Conservation (phyloP, 2,113 vertebrate species). For the Sceloporus tristichus region DNA sequence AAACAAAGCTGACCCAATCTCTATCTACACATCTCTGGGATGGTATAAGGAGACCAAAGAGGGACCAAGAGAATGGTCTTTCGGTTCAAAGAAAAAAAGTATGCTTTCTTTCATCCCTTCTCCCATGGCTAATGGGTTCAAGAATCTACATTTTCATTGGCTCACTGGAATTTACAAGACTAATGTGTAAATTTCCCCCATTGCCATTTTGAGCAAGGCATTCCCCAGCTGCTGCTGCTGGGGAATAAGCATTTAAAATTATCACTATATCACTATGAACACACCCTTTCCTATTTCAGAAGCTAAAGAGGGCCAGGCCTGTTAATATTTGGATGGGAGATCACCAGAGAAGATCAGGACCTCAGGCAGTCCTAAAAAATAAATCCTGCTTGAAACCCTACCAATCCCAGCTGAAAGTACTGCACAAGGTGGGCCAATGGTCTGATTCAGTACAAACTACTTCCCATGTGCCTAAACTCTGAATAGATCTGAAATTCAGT, state of each 20-base stretch:
- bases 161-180: not conserved
- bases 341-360: too few relatives aligned
- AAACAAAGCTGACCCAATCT: not conserved
- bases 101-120: not conserved
- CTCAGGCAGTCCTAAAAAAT: too few relatives aligned
- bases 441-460: too few relatives aligned
- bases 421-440: not conserved
- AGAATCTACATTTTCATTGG: not conserved
- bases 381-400: too few relatives aligned
- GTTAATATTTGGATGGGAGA: too few relatives aligned
- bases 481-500: not conserved
- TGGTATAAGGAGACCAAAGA: not conserved
- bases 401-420: not conserved
- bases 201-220: too few relatives aligned
- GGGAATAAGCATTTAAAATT: too few relatives aligned
- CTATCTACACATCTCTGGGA: conserved; percentile 5
- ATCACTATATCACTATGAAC: too few relatives aligned
- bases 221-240: too few relatives aligned
- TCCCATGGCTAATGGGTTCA: not conserved
- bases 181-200: not conserved
- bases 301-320: too few relatives aligned
- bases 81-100: not conserved
- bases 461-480: not conserved
- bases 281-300: too few relatives aligned
- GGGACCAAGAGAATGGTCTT: not conserved